Percentiles rank a stretch among this genome's conserved stretches.
Conservation (phyloP, 1,140 invertebrate genomes). For the Stegodyphus dumicola region DNA sequence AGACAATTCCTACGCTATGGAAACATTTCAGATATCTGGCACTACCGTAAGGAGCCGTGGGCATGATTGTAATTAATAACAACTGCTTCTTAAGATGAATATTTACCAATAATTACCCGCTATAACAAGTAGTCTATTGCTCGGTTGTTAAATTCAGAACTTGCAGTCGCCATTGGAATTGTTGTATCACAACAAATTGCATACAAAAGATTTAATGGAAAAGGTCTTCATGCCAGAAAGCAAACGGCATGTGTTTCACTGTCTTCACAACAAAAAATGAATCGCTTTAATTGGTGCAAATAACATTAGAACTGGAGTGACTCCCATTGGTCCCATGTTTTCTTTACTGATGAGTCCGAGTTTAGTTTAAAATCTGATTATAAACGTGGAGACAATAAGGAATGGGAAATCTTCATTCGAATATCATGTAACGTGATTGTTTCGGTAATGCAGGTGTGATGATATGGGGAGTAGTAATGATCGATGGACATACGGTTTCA, state of each 20-base stretch:
- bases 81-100: neutral
- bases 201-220: slow-evolving; percentile 12
- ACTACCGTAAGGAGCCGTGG: no score
- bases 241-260: neutral
- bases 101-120: neutral
- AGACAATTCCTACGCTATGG: no score
- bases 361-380: neutral
- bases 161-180: slow-evolving; percentile 9
- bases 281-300: neutral
- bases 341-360: slow-evolving; percentile 1
- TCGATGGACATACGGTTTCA: neutral
- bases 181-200: neutral
- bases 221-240: neutral
- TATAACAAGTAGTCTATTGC: neutral
- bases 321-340: neutral
- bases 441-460: neutral
- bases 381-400: neutral
- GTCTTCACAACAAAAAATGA: neutral
- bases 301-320: slow-evolving; percentile 1
- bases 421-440: neutral
- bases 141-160: neutral
- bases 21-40: no score
- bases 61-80: no score
- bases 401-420: neutral
- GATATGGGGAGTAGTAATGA: no score